Evolutionary conservation across 2,113 vertebrate genomes (phyloP).

Genomic region (Pterocles burchelli): DNA sequence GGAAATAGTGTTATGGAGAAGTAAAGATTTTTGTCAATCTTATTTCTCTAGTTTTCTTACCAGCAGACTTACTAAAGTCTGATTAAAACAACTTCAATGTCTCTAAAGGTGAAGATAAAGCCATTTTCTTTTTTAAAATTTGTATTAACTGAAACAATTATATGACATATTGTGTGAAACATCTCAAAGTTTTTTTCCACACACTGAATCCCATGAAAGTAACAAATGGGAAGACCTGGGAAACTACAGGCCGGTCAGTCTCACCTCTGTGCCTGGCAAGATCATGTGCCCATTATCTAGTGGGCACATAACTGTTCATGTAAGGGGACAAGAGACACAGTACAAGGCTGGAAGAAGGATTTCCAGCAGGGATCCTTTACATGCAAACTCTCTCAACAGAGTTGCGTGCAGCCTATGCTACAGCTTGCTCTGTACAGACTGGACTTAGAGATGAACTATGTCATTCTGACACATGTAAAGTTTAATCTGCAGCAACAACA

Average conservation of each 20-base stretch:
- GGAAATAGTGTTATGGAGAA: too few relatives aligned
- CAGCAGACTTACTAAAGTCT: not conserved
- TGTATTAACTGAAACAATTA: not conserved
- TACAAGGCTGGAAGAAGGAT: not conserved
- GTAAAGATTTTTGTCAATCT: too few relatives aligned
- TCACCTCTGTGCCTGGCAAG: too few relatives aligned
- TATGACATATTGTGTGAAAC: not conserved
- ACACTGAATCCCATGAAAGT: not conserved
- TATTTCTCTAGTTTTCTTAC: too few relatives aligned
- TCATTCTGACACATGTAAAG: not conserved
- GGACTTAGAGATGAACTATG: not conserved
- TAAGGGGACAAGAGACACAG: not conserved
- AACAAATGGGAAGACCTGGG: too few relatives aligned
- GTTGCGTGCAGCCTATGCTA: not conserved
- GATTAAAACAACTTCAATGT: not conserved
- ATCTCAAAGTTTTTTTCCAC: not conserved
- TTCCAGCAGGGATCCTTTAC: not conserved
- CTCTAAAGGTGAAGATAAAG: not conserved
- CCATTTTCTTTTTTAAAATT: not conserved
- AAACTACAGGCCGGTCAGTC: too few relatives aligned
- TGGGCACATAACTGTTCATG: not conserved
- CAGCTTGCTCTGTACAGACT: not conserved
- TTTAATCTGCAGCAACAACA: not conserved
- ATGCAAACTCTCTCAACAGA: not conserved
- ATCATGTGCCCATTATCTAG: not conserved